Percentiles rank a stretch among this genome's conserved stretches.
phyloP scores from a whole-genome alignment of 1,140 invertebrate species.

The Apis laboriosa region DNA sequence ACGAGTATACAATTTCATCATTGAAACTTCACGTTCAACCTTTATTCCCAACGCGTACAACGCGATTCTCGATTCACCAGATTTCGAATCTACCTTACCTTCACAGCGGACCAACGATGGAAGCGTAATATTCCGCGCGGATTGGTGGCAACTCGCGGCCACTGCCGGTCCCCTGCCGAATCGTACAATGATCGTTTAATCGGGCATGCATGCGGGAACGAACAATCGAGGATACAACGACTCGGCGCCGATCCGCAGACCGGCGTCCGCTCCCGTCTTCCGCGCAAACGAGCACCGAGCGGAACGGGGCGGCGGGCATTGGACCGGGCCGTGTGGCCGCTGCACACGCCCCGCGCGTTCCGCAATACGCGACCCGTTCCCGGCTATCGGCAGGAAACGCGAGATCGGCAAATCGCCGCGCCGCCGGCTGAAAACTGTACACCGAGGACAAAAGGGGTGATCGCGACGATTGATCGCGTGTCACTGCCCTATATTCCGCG shows the following conservation, averaged over 20 bases:
- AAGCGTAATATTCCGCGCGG: slow-evolving; percentile 67
- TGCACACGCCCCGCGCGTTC: slow-evolving; percentile 73
- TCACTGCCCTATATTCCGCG: neutral
- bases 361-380: slow-evolving; percentile 65
- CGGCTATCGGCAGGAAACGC: slow-evolving; percentile 58
- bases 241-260: slow-evolving; percentile 52
- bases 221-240: slow-evolving; percentile 73
- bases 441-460: neutral
- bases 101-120: slow-evolving; percentile 19
- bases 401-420: slow-evolving; percentile 59
- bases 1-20: too few species aligned
- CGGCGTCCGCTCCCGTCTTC: slow-evolving; percentile 74
- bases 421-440: slow-evolving; percentile 35
- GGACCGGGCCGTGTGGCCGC: slow-evolving; percentile 79
- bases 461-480: slow-evolving; percentile 12
- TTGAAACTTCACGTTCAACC: too few species aligned
- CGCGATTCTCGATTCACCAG: too few species aligned
- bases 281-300: slow-evolving; percentile 78
- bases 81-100: too few species aligned
- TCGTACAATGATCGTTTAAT: slow-evolving; percentile 79
- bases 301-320: slow-evolving; percentile 77
- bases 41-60: too few species aligned
- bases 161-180: slow-evolving; percentile 52
- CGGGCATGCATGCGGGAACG: slow-evolving; percentile 72
- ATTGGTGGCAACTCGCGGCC: slow-evolving; percentile 38